Evolutionary conservation across 64 coral and sea anemone genomes (phyloP), one percentile per base, ranked within the genome.

Genomic region (Porites australiensis): DNA sequence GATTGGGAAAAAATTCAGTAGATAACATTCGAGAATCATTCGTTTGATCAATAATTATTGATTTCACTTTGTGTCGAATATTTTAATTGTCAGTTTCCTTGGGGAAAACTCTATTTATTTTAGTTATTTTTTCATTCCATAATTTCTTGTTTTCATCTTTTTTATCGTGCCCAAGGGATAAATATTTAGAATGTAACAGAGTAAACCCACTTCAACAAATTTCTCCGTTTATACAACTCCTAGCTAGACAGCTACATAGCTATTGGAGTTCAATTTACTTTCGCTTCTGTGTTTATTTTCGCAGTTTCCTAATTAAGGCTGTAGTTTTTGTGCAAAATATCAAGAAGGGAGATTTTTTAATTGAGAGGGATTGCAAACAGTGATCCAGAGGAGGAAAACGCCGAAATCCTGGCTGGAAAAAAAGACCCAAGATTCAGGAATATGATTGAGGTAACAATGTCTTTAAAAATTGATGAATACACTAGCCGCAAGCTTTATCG

Each of bases 401-500:
- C 52, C 81, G 44, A 84, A 82, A 84, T 44, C 19, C 62, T 68
- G 81, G 44, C 68, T 84, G 81, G 81, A 84, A 83, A 76, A 59
- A 59, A 69, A 65, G 81, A 48, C 63, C 63, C 58, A 63, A 68
- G 81, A 8, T 18, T 46, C 45, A 78, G 63, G 81, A 68, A 84
- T 68, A 84, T 68, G 13, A 64, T 51, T 8, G 27, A 64, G 81
- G 63, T 67, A 84, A 84, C 19, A 44, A 83, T 68, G 61, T 69
- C 46, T 84, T 84, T 84, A 84, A 84, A 84, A 84, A 84, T 84
- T 84, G 45, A 84, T 84, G 81, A 84, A 84, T 13, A 51, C 63
- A 45, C 46, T 84, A 76, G 81, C 81, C 81, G 69, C 81, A 84
- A 84, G 81, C 45, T 84, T 69, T 84, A 84, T 84, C 81, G 69